A percentile compares a stretch with the other conserved stretches of the same genome.
These are phyloP conservation scores for Platygyra sinensis DNA, from an alignment of 64 coral and sea anemone species.

Conservation along the genomic window DNA sequence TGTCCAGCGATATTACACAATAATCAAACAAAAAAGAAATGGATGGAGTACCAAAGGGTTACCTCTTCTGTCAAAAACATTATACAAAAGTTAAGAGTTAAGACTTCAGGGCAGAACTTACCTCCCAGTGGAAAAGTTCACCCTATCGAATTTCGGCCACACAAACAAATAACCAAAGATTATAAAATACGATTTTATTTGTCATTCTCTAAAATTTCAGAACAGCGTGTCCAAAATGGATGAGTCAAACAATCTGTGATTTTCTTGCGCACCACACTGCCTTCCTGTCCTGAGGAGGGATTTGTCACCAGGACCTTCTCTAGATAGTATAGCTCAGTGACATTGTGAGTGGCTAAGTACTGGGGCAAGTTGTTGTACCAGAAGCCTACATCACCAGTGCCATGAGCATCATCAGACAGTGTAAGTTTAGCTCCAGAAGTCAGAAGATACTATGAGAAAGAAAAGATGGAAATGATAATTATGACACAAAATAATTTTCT, in stretches of 20 bases:
- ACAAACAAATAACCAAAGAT: not conserved
- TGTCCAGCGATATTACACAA: too few species aligned
- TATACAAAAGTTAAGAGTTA: too few species aligned
- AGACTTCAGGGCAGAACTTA: too few species aligned
- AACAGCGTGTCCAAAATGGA: slow-evolving; percentile 55
- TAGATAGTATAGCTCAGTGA: slow-evolving; percentile 66
- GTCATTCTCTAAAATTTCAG: not conserved
- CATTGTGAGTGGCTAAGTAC: slow-evolving; percentile 39
- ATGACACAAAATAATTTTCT: too few species aligned
- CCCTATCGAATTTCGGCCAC: too few species aligned
- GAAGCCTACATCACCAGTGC: slow-evolving; percentile 71
- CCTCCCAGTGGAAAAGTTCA: too few species aligned
- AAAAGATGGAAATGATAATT: not conserved
- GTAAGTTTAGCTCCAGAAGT: slow-evolving; percentile 64
- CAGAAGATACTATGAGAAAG: slow-evolving; percentile 49
- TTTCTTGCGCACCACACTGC: slow-evolving; percentile 39
- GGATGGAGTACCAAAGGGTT: too few species aligned
- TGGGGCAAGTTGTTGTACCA: slow-evolving; percentile 53
- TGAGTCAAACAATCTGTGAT: slow-evolving; percentile 48
- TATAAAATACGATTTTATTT: not conserved
- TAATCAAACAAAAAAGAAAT: too few species aligned
- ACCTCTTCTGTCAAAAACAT: too few species aligned
- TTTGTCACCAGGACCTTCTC: slow-evolving; percentile 1
- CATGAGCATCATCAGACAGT: slow-evolving; percentile 70
- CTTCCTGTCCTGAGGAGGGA: not conserved